These are phyloP conservation scores for Itoplectis maculator DNA, from an alignment of 2,888 invertebrate species.

Conservation along the genomic window DNA sequence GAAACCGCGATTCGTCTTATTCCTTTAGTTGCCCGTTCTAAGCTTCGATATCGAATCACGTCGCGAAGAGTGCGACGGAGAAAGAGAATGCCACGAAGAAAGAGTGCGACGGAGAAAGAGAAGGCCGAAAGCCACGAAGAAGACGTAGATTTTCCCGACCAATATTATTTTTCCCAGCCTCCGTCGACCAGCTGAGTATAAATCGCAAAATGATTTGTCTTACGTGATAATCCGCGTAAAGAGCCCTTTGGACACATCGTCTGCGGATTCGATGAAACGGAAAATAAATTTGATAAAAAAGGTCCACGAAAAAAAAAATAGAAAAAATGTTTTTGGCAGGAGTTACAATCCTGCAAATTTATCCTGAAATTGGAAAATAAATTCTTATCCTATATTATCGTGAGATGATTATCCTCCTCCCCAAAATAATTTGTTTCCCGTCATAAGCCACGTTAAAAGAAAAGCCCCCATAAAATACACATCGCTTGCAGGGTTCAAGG, in stretches of 20 bases:
- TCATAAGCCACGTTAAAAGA: background rate
- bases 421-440: no score
- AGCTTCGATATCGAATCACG: slow-evolving; percentile 56
- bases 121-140: no score
- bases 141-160: background rate
- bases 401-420: no score
- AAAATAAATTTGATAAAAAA: background rate
- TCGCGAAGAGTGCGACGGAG: slow-evolving; percentile 11
- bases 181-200: slow-evolving; percentile 28
- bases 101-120: no score
- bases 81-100: slow-evolving; percentile 11
- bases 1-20: slow-evolving; percentile 39
- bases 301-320: background rate
- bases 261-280: background rate
- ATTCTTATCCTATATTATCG: no score
- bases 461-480: background rate
- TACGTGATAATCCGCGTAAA: background rate
- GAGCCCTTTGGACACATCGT: background rate
- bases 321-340: no score
- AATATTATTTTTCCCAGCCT: slow-evolving; percentile 40
- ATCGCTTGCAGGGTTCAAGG: background rate
- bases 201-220: slow-evolving; percentile 35
- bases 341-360: no score
- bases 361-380: no score
- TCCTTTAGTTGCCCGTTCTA: slow-evolving; percentile 35